phyloP scores from a whole-genome alignment of 2,888 invertebrate species.

The Acanthococcus lagerstroemiae region DNA sequence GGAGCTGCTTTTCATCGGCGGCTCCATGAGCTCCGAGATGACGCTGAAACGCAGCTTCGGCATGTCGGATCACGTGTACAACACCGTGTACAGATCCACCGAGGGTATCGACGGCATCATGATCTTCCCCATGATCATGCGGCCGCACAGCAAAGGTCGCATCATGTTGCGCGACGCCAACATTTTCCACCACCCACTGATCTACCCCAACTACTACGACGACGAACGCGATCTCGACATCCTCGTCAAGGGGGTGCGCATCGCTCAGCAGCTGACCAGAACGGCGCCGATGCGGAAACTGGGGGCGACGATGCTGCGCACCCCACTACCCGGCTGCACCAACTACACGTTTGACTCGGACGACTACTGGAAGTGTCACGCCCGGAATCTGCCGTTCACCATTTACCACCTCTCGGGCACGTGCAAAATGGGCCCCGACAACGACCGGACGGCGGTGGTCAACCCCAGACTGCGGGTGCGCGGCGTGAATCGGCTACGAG shows the following conservation, averaged over 20 bases:
- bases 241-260: constrained; percentile 50
- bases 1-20: constrained; percentile 52
- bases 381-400: constrained; percentile 51
- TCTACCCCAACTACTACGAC: constrained; percentile 59
- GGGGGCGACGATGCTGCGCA: constrained; percentile 47
- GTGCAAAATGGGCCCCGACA: constrained; percentile 48
- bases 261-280: constrained; percentile 49
- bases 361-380: constrained; percentile 55
- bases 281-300: constrained; percentile 52
- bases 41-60: constrained; percentile 47
- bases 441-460: constrained; percentile 49
- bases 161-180: constrained; percentile 54
- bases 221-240: constrained; percentile 51
- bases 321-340: constrained; percentile 49
- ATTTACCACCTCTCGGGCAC: constrained; percentile 55
- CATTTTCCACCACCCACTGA: constrained; percentile 54
- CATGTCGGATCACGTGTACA: constrained; percentile 44
- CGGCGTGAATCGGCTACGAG: constrained; percentile 52
- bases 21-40: constrained; percentile 47
- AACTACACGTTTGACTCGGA: constrained; percentile 49
- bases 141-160: constrained; percentile 58
- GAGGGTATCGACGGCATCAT: constrained; percentile 47
- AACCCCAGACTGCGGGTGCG: constrained; percentile 50
- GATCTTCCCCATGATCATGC: constrained; percentile 53
- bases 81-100: constrained; percentile 43